Evolutionary conservation across 2,797 vertebrate species (phyloP).

Genomic region (Hipposideros larvatus): DNA sequence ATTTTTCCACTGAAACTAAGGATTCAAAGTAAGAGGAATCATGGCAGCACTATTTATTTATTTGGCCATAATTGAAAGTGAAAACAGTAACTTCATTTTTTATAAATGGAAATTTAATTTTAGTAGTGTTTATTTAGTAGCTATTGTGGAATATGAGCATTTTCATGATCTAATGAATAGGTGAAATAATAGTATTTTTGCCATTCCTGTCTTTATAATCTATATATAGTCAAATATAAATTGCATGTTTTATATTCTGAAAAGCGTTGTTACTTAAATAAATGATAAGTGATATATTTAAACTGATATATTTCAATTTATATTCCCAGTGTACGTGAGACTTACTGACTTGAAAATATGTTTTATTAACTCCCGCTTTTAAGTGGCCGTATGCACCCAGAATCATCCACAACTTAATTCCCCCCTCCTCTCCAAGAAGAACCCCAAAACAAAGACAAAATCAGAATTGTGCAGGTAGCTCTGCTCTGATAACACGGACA

Average conservation of each 20-base stretch:
- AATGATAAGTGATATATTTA: neutral
- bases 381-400: rapidly evolving
- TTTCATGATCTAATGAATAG: neutral
- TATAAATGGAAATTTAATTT: neutral
- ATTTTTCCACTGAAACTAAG: neutral
- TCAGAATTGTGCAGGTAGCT: neutral
- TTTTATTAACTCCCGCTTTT: neutral
- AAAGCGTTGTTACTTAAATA: slow-evolving; percentile 11
- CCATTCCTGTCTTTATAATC: neutral
- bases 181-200: slow-evolving; percentile 19
- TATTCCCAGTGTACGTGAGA: neutral
- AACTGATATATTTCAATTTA: slow-evolving; percentile 18
- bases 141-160: slow-evolving; percentile 41
- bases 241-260: neutral
- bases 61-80: slow-evolving; percentile 57
- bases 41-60: neutral
- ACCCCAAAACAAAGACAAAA: neutral
- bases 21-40: slow-evolving; percentile 30
- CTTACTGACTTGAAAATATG: neutral
- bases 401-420: neutral
- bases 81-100: slow-evolving; percentile 58
- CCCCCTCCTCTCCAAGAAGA: neutral
- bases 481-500: neutral
- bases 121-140: slow-evolving; percentile 43
- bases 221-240: neutral